These are phyloP conservation scores for Saccopteryx bilineata DNA, from an alignment of 2,113 vertebrate genomes.

Conservation along the genomic window DNA sequence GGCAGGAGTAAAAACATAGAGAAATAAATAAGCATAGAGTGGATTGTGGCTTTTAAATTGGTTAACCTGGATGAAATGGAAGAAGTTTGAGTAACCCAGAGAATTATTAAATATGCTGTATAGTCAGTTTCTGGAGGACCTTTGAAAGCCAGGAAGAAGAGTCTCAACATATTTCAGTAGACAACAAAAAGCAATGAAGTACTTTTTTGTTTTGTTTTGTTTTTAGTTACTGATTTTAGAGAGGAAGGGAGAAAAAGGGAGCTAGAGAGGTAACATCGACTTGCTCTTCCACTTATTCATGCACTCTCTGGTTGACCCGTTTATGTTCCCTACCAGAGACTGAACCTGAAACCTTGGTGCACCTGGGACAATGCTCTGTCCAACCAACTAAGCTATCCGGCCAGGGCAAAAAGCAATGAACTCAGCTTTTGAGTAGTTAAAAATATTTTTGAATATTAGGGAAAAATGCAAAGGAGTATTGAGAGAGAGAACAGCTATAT, in stretches of 20 bases:
- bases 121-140: background rate
- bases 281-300: too few relatives aligned
- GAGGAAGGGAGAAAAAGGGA: too few relatives aligned
- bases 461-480: background rate
- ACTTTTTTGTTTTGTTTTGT: too few relatives aligned
- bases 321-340: too few relatives aligned
- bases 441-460: slow-evolving; percentile 36
- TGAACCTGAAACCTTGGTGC: too few relatives aligned
- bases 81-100: background rate
- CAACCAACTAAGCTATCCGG: too few relatives aligned
- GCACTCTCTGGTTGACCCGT: too few relatives aligned
- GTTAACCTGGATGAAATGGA: background rate
- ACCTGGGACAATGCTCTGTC: too few relatives aligned
- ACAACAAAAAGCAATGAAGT: background rate
- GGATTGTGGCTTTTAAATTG: background rate
- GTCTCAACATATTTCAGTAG: background rate
- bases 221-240: too few relatives aligned
- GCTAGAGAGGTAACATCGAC: too few relatives aligned
- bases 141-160: slow-evolving; percentile 35
- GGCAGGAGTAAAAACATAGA: background rate
- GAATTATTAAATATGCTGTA: background rate
- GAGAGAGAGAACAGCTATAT: background rate
- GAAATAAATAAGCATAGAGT: background rate
- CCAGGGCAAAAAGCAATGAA: background rate
- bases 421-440: slow-evolving; percentile 38